These are phyloP conservation scores for Myotis davidii DNA, from an alignment of 2,113 vertebrate species.

Conservation along the genomic window DNA sequence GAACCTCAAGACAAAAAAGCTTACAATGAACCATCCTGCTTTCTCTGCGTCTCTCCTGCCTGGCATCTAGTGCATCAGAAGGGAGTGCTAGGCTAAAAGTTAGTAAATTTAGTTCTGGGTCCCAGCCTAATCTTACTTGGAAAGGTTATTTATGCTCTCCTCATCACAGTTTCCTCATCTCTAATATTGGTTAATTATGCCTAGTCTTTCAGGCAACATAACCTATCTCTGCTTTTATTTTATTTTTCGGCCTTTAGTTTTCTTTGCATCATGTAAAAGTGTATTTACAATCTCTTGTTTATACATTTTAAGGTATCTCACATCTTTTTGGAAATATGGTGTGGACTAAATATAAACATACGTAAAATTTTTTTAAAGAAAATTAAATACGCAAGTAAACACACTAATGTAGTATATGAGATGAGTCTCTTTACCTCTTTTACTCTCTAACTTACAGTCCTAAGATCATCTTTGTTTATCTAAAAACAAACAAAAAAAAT, in stretches of 20 bases:
- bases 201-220: not conserved
- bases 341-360: slow-evolving; percentile 26
- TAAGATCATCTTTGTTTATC: not conserved
- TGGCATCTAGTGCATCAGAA: not conserved
- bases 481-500: not conserved
- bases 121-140: not conserved
- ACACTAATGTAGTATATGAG: not conserved
- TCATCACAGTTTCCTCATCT: not conserved
- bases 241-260: not conserved
- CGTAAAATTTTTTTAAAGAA: not conserved
- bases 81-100: not conserved
- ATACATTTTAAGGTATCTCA: not conserved
- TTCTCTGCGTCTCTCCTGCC: not conserved
- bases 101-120: not conserved
- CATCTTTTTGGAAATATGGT: slow-evolving; percentile 24
- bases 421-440: not conserved
- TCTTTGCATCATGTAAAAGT: not conserved
- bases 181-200: not conserved
- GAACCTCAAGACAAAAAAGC: not conserved
- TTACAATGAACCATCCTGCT: not conserved
- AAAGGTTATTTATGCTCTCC: not conserved
- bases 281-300: not conserved
- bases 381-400: not conserved
- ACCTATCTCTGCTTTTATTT: not conserved
- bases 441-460: not conserved